These are phyloP conservation scores for Eupithecia inturbata DNA, from an alignment of 2,888 invertebrate species.

Conservation along the genomic window DNA sequence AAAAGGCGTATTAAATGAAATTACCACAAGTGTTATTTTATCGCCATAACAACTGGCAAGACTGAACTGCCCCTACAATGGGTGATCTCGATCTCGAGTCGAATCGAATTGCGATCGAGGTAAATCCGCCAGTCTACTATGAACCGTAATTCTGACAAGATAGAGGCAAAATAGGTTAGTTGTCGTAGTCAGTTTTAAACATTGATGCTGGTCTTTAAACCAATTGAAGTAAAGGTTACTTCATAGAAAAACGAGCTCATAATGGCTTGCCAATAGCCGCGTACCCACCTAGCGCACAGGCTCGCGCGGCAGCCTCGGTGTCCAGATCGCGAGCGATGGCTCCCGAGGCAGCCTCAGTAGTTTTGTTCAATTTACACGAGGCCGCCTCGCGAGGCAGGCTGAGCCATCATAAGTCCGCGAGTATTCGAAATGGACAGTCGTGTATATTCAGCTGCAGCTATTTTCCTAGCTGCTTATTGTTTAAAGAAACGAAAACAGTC, in stretches of 20 bases:
- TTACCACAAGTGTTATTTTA: constrained; percentile 34
- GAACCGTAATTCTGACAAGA: background rate
- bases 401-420: no score
- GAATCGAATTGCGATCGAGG: constrained; percentile 6
- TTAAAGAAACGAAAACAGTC: no score
- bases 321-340: no score
- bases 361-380: no score
- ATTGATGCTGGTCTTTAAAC: constrained; percentile 15
- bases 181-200: background rate
- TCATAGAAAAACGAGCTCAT: background rate
- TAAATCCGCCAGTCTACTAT: constrained; percentile 1
- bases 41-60: constrained; percentile 41
- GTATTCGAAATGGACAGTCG: no score
- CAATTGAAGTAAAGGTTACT: constrained; percentile 7
- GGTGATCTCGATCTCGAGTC: constrained; percentile 30
- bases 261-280: background rate
- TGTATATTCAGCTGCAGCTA: no score
- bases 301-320: no score
- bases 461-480: no score
- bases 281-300: no score
- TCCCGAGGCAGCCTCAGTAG: no score
- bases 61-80: constrained; percentile 44
- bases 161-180: constrained; percentile 1
- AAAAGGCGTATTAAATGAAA: constrained; percentile 36
- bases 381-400: no score